Base-by-base conservation (phyloP, 2,797 vertebrate genomes). In the Lepus townsendii region DNA sequence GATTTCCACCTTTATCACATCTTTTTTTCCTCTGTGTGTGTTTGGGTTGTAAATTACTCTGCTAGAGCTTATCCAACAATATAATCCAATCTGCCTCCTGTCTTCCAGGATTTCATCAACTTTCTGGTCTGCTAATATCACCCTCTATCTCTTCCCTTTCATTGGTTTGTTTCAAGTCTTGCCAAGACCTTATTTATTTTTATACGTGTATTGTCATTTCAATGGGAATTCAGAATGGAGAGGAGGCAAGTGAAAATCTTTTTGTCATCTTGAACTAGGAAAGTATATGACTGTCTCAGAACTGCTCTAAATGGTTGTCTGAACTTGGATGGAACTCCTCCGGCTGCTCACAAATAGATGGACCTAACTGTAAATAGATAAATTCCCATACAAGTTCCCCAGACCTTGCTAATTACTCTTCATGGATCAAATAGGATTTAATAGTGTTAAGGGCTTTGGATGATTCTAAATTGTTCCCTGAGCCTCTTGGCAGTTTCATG, bases 401-500 rank as follows among this genome's bases (percentile, higher is more conserved):
- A 94, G 95, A 96, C 68, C 79, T 93, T 96, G 93, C 76, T 97
- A 94, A 96, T 95, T 93, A 95, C 94, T 95, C 90, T 94, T 96
- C 83, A 79, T 54, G 80, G 86, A 93, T 97, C 60, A 97, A 96
- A 38, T 94, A 87, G 94, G 92, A 95, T 93, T 96, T 96, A 95
- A 96, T 50, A 62, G 86, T 75, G 92, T 96, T 95, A 96, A 91
- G 78, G 65, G 95, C 83, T 96, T 93, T 96, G 60, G 88, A 88
- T 92, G 92, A 60, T 95, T 97, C 71, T 87, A 93, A 95, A 95
- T 94, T 93, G 83, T 94, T 95, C 92, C 11, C 79, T 83, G 83
- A 78, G 47, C 35, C 83, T 94, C 66, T 96, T 95, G 85, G 88
- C 80, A 93, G 60, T 96, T 93, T 92, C 26, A 14, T 38, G n/a